Base-by-base conservation (phyloP, 2,888 invertebrate species). In the Saturnia japonica region DNA sequence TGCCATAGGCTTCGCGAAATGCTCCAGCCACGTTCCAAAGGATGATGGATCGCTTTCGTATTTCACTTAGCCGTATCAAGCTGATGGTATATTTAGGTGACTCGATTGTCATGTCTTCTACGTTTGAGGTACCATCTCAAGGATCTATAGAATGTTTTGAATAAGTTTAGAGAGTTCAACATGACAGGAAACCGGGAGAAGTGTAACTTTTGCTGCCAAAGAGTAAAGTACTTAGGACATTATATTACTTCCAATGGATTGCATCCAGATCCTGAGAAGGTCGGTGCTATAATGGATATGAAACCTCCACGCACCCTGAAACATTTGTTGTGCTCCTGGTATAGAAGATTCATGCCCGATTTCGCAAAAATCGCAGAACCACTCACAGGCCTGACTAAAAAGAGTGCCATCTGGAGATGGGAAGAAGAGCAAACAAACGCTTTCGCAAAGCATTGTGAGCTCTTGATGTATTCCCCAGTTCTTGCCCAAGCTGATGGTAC, bases 171-270 rank as follows among this genome's bases (percentile, higher is more conserved):
- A 68, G 69, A 75, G 11, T 77, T 73, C 69, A 80, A 79, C 45
- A 67, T 83, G 1, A 70, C 72, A 12, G 74, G 74, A 1, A 83
- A 82, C 28, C n/a, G n/a, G n/a, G n/a, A n/a, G n/a, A n/a, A n/a
- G n/a, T n/a, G n/a, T n/a, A n/a, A n/a, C n/a, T n/a, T n/a, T n/a
- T n/a, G n/a, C n/a, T n/a, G n/a, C n/a, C n/a, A n/a, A n/a, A n/a
- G n/a, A n/a, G n/a, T n/a, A 51, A 78, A 76, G 67, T 80, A 78
- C 62, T 66, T 80, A 6, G 77, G 78, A 1, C 78, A 79, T 57
- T 62, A 68, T n/a, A 76, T 79, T 11, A 74, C 77, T 8, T 70
- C 76, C 9, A 51, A 74, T 1, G 78, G 78, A 54, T 16, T 47
- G 47, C 47, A 47, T 16, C 34, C 69, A 1, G 76, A 78, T 66